A percentile compares a stretch with the other conserved stretches of the same genome.
Evolutionary conservation across 2,113 vertebrate genomes (phyloP).

Genomic region (Aviceda subcristata): DNA sequence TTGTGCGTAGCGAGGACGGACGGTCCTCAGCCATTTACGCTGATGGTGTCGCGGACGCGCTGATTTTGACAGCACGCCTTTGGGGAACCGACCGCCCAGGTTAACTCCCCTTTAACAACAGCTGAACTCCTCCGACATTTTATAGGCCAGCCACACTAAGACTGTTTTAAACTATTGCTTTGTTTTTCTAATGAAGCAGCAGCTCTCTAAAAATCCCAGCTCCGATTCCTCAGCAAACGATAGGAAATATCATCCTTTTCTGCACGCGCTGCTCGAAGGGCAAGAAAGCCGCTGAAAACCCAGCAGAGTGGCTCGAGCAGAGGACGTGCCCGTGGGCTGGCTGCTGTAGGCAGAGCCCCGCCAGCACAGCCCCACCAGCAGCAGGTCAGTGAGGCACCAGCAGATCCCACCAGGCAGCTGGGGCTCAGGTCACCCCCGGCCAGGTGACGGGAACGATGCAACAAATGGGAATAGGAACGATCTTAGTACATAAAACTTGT

Average conservation of each 20-base stretch:
- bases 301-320: neutral
- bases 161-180: neutral
- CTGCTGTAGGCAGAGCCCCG: neutral
- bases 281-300: neutral
- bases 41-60: neutral
- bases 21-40: rapidly evolving
- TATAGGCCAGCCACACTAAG: neutral
- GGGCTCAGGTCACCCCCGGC: neutral
- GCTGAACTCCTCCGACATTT: neutral
- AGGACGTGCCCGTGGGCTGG: neutral
- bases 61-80: too few relatives aligned
- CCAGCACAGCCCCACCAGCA: neutral
- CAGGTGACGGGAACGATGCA: neutral
- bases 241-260: neutral
- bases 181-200: neutral
- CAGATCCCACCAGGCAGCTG: neutral
- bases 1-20: too few relatives aligned
- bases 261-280: neutral
- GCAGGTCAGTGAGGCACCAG: neutral
- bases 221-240: neutral
- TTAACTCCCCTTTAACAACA: too few relatives aligned
- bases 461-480: neutral
- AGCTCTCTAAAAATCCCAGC: neutral
- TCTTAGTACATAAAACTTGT: neutral
- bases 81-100: neutral